Base-by-base conservation (phyloP, 2,113 vertebrate species). In the Talpa occidentalis region DNA sequence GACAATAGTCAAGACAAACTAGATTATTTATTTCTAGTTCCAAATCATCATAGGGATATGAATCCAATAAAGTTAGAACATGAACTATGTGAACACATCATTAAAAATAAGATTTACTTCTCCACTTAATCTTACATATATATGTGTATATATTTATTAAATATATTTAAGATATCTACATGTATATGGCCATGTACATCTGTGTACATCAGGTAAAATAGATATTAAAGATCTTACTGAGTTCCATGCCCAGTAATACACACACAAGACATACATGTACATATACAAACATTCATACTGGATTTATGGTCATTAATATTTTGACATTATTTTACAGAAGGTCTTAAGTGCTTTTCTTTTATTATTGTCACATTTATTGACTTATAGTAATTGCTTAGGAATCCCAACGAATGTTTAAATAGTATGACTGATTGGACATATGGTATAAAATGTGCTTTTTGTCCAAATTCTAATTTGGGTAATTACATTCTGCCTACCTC, bases 381-480 rank as follows among this genome's bases (percentile, higher is more conserved):
- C 35, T 80, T 89, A 67, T 28, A 62, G 10, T 91, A 87, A 73
- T 94, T 93, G 69, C 15, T 2, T 80, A 88, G 37, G 56, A 84
- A 88, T 80, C 3, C 15, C 89, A 90, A 69, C 74, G 87, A 90
- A 90, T 84, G 72, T 73, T 92, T 74, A 95, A 91, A 93, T 24
- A 88, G 76, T 94, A 80, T 95, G 83, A 84, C 54, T 64, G 88
- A 97, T 66, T 93, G 81, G 84, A 7, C n/a, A 96, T 84, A 94
- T 12, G 81, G 16, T 86, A 94, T 92, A 80, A 22, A 96, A 93
- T 91, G 30, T 95, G 72, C 79, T 97, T 97, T 69, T 84, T 88
- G 73, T 93, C 95, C 93, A 96, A 90, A 97, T 97, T 96, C 94
- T 93, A 95, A 94, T 95, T 95, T 95, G 78, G 40, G 19, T 93